These are phyloP conservation scores for Champsocephalus gunnari DNA, from an alignment of 2,797 vertebrate genomes.

Conservation along the genomic window DNA sequence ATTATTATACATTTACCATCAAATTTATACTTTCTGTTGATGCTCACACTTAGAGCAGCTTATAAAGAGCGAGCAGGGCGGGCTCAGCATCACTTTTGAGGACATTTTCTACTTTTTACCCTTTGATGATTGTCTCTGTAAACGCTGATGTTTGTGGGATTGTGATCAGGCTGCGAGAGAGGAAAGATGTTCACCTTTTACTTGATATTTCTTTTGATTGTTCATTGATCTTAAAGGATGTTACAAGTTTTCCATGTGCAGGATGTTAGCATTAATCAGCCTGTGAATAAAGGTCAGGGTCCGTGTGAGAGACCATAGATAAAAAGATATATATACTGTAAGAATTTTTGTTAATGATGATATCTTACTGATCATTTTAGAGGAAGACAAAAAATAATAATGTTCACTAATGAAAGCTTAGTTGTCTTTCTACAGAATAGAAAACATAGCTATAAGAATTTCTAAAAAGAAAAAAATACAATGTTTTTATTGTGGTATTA, in stretches of 20 bases:
- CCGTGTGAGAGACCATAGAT: conserved; percentile 53
- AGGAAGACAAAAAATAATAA: conserved; percentile 72
- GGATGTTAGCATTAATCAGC: conserved; percentile 46
- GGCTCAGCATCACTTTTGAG: neutral
- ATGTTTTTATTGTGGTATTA: conserved; percentile 84
- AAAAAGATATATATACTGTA: conserved; percentile 72
- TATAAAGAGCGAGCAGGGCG: conserved; percentile 1
- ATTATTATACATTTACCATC: conserved; percentile 25
- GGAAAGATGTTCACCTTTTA: conserved; percentile 36
- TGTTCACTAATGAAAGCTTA: conserved; percentile 76
- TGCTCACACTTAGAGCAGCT: conserved; percentile 13
- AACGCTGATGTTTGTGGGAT: conserved; percentile 19
- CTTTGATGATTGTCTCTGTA: neutral
- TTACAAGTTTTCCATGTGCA: conserved; percentile 55
- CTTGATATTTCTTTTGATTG: conserved; percentile 37
- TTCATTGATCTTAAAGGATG: conserved; percentile 26
- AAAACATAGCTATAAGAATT: conserved; percentile 80
- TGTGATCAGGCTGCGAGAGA: conserved; percentile 16
- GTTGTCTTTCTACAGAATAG: conserved; percentile 83
- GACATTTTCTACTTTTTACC: conserved; percentile 12
- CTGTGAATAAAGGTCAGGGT: conserved; percentile 68
- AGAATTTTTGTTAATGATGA: conserved; percentile 69
- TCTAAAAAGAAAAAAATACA: conserved; percentile 70
- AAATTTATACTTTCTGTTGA: conserved; percentile 28
- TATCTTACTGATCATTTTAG: conserved; percentile 79